These are phyloP conservation scores for Sylvietta virens DNA, from an alignment of 2,113 vertebrate genomes.

Conservation along the genomic window DNA sequence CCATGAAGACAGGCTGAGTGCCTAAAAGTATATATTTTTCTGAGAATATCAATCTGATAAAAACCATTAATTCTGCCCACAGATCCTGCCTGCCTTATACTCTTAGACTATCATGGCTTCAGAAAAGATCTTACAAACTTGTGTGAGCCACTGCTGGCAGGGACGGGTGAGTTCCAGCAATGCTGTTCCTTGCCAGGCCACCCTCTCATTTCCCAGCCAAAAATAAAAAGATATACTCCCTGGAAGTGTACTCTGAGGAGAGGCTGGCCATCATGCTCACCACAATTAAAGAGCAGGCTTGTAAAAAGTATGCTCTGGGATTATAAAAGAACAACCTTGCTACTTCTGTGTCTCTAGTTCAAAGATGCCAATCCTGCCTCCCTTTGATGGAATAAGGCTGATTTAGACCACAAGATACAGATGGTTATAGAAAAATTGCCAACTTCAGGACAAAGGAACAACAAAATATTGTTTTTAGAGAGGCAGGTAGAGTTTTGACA, in stretches of 20 bases:
- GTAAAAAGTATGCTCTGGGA: constrained; percentile 60
- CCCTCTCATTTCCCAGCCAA: constrained; percentile 35
- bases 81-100: not conserved
- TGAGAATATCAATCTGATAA: not conserved
- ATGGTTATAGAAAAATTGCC: constrained; percentile 30
- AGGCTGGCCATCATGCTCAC: constrained; percentile 11
- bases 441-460: constrained; percentile 2
- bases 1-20: not conserved
- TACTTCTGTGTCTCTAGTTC: constrained; percentile 58
- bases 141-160: not conserved
- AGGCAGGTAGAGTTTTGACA: constrained; percentile 29
- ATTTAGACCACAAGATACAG: constrained; percentile 62
- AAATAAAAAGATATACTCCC: constrained; percentile 44
- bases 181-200: not conserved
- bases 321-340: constrained; percentile 58
- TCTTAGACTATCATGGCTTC: not conserved
- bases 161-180: not conserved
- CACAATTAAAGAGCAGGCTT: constrained; percentile 71
- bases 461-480: constrained; percentile 48
- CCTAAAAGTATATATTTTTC: not conserved
- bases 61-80: not conserved
- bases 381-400: constrained; percentile 4
- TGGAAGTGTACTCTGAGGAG: constrained; percentile 42
- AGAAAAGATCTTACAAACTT: not conserved
- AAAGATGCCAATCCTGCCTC: constrained; percentile 16